Base-by-base conservation (phyloP, 2,113 vertebrate species). In the Hypomesus transpacificus region DNA sequence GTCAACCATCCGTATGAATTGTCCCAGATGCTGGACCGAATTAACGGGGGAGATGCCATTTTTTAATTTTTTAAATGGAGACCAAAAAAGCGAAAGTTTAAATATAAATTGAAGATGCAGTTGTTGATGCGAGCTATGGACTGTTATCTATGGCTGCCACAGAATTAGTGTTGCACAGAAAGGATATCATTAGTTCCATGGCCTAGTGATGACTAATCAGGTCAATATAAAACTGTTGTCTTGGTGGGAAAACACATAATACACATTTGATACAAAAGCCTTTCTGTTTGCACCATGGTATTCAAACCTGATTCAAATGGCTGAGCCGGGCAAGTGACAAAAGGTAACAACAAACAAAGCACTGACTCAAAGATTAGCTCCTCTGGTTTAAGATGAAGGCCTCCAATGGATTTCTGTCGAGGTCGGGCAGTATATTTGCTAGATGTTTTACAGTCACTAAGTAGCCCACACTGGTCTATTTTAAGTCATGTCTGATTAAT, bases 401-500 rank as follows among this genome's bases (percentile, higher is more conserved):
- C 54, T 50, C 3, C 66, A 14, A 69, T 70, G 77, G 34, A 39
- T 66, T 65, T 68, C 26, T 71, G 65, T 61, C 11, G 14, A 73
- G 9, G 61, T 20, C 20, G 14, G 6, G 62, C 50, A 28, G 64
- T 4, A 63, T 20, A n/a, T 69, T 75, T 75, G 51, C 58, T 75
- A 31, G 46, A 51, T 64, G 70, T 66, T 75, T 69, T 69, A 58
- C 70, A 75, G 57, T 31, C 17, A 75, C 69, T 76, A 70, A 78
- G 77, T 68, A 76, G 64, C 67, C 71, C 66, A 51, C 14, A 67
- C 73, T 0, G 59, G 85, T 87, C 86, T 82, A 87, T 82, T 87
- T 89, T 73, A 81, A 85, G 85, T 88, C 83, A 85, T 68, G 20
- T 78, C 79, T 85, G 87, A 89, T 87, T 68, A 85, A 90, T 85